Evolutionary conservation across 2,888 invertebrate genomes (phyloP).

Genomic region (Calephelis perditalis): DNA sequence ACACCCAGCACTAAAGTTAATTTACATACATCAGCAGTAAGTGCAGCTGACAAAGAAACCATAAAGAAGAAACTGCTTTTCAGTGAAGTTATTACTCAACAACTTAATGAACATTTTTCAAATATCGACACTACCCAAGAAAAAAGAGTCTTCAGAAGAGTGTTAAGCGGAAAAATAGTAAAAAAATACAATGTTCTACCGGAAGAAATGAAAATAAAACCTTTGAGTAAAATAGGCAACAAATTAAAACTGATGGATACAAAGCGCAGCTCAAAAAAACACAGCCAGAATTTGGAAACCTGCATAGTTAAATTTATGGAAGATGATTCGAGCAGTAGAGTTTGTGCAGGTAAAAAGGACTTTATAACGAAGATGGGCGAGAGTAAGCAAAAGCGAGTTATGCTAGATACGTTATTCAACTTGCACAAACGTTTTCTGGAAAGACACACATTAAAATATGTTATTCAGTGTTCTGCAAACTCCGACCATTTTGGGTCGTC

Average conservation of each 20-base stretch:
- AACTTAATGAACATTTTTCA: constrained; percentile 22
- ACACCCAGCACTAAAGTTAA: constrained; percentile 21
- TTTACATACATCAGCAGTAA: constrained; percentile 18
- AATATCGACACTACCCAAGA: constrained; percentile 19
- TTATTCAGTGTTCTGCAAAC: constrained; percentile 16
- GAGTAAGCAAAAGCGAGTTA: constrained; percentile 24
- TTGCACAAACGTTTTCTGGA: constrained; percentile 21
- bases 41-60: constrained; percentile 21
- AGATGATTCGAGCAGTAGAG: constrained; percentile 22
- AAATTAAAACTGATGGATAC: constrained; percentile 17
- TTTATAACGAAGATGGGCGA: constrained; percentile 20
- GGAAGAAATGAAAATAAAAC: constrained; percentile 22
- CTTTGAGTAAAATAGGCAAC: constrained; percentile 22
- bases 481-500: constrained; percentile 19
- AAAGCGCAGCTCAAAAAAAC: constrained; percentile 18
- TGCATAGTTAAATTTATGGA: constrained; percentile 17
- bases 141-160: constrained; percentile 22
- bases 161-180: constrained; percentile 20
- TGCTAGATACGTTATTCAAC: constrained; percentile 23
- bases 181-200: constrained; percentile 21
- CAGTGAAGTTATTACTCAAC: constrained; percentile 24
- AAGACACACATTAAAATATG: constrained; percentile 17
- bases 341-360: constrained; percentile 23
- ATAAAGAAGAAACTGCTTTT: constrained; percentile 24
- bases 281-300: constrained; percentile 15